Base-by-base conservation (phyloP, 2,797 vertebrate species). In the Labroides dimidiatus region DNA sequence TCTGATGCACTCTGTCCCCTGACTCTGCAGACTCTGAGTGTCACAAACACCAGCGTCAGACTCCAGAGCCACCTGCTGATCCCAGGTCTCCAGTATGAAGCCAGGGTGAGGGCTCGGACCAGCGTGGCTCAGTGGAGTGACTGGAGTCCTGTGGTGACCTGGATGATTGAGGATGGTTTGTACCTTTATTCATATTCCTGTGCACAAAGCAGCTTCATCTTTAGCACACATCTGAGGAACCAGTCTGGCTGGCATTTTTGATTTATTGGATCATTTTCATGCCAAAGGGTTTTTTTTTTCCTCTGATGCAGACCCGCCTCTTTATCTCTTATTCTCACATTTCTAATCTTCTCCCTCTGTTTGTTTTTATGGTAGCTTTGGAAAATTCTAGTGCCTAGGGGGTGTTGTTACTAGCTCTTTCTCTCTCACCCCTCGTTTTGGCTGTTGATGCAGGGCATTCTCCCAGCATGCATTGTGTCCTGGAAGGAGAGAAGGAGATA, bases 91-190 rank as follows among this genome's bases (percentile, higher is more conserved):
- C 20, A 13, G 50, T 94, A 92, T 15, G 74, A 94, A 64, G 91
- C 92, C 77, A 85, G 49, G 64, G 93, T 94, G 56, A 87, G 92
- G 67, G 86, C 81, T 0, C 37, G 36, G 47, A 80, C 67, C 52
- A 27, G 39, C 1, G 10, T 69, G 11, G 88, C 91, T 16, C 80
- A 78, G 27, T 94, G 93, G 94, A 94, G 94, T 47, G 11, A 78
- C 64, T 95, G 94, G 94, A 94, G 90, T 64, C 69, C 80, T 6
- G 71, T 45, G 33, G 89, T 90, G 76, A 72, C 42, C 12, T 94
- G 93, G 93, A 53, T 39, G 33, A 88, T 71, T 16, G 24, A 84
- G 48, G 33, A 85, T 41, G 84, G 94, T 89, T 49, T 78, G 77
- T 81, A 13, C 13, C 15, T 42, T 43, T 17, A 60, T 12, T 69